These are phyloP conservation scores for Mythimna impura DNA, from an alignment of 2,888 invertebrate species.

Conservation along the genomic window DNA sequence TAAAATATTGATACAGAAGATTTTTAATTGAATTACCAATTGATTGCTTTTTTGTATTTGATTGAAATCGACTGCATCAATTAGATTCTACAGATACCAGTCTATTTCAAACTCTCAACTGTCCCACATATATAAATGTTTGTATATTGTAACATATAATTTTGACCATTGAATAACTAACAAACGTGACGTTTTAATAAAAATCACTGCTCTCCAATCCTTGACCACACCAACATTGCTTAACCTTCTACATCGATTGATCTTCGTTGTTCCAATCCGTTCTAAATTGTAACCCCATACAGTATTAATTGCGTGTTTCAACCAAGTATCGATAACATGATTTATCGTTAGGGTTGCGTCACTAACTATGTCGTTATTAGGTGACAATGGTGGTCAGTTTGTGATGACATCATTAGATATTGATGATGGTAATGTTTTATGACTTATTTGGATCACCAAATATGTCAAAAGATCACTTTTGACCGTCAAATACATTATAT, in stretches of 20 bases:
- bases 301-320: conserved; percentile 45
- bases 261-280: conserved; percentile 26
- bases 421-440: conserved; percentile 12
- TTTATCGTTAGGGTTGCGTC: conserved; percentile 34
- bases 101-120: neutral
- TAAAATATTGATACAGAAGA: too few species aligned
- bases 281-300: conserved; percentile 46
- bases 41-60: too few species aligned
- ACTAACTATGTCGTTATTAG: conserved; percentile 15
- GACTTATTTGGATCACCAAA: too few species aligned
- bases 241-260: conserved; percentile 34
- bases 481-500: too few species aligned
- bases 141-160: neutral
- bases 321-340: conserved; percentile 49
- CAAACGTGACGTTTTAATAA: conserved; percentile 34
- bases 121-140: neutral
- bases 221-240: conserved; percentile 36
- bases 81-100: too few species aligned
- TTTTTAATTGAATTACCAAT: too few species aligned
- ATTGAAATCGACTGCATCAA: too few species aligned
- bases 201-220: conserved; percentile 27
- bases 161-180: neutral
- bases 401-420: conserved; percentile 8
- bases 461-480: too few species aligned
- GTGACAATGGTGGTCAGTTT: conserved; percentile 30